Conservation (phyloP, 2,113 vertebrate species). For the Ceyx cyanopectus region DNA sequence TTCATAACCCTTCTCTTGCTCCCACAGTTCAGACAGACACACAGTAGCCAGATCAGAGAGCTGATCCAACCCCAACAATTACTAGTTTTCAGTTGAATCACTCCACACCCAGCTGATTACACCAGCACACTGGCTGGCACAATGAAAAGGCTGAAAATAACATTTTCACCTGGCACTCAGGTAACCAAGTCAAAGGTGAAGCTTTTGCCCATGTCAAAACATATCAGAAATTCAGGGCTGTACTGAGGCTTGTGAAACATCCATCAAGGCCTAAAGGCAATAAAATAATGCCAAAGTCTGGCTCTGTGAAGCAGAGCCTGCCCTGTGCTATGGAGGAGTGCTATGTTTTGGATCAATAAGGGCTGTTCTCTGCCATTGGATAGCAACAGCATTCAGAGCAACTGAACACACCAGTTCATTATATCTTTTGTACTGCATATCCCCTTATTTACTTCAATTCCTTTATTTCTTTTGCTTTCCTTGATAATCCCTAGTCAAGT, state of each 20-base stretch:
- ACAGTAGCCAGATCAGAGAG: neutral
- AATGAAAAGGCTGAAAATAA: neutral
- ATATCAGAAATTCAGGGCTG: neutral
- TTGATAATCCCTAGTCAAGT: neutral
- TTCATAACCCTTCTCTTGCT: neutral
- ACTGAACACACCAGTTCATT: neutral
- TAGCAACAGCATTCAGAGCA: neutral
- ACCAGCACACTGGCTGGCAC: neutral
- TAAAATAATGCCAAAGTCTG: neutral
- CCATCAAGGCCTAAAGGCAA: neutral
- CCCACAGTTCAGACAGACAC: neutral
- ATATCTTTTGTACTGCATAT: neutral
- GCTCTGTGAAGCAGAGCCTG: neutral
- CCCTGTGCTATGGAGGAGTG: neutral
- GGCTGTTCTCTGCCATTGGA: neutral
- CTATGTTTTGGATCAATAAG: neutral
- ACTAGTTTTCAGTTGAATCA: neutral
- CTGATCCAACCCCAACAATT: neutral
- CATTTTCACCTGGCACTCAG: neutral
- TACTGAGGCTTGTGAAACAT: slow-evolving; percentile 6
- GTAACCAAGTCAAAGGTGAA: slow-evolving; percentile 7
- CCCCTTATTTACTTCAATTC: neutral
- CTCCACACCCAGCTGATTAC: neutral
- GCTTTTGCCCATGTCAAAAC: neutral
- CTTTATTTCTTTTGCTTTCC: neutral